Conservation (phyloP, 2,113 vertebrate genomes). For the Pogonocichla stellata region DNA sequence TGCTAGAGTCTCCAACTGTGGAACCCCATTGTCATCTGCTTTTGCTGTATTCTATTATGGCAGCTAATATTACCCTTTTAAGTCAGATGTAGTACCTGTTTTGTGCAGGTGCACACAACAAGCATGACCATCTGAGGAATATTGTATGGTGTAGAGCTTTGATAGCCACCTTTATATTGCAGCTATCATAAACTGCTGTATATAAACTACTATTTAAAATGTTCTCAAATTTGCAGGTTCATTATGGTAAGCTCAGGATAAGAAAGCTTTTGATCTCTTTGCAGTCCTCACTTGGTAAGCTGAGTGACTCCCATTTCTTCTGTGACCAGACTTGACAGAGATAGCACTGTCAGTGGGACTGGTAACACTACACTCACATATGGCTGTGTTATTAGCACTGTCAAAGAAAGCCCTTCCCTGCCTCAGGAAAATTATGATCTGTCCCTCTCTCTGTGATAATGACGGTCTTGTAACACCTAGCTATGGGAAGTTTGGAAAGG, state of each 20-base stretch:
- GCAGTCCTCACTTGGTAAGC: neutral
- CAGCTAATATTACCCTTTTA: neutral
- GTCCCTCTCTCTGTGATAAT: neutral
- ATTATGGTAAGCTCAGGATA: neutral
- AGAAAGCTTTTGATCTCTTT: conserved; percentile 5
- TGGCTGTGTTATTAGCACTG: neutral
- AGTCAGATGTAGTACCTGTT: neutral
- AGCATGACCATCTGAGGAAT: neutral
- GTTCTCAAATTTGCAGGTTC: neutral
- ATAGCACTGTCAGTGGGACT: neutral
- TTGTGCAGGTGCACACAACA: neutral
- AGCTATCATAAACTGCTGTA: neutral
- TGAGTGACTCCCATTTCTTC: neutral
- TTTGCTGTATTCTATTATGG: neutral
- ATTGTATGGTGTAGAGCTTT: neutral
- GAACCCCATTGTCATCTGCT: neutral
- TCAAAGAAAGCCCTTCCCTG: neutral
- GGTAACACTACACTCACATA: neutral
- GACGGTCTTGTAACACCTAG: neutral
- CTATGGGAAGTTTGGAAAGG: neutral
- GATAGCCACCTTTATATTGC: neutral
- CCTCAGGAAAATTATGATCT: neutral
- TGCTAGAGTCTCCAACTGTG: neutral
- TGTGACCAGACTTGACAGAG: neutral
- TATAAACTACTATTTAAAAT: neutral